Conservation (phyloP, 2,113 vertebrate genomes). For the Coracopsis vasa region DNA sequence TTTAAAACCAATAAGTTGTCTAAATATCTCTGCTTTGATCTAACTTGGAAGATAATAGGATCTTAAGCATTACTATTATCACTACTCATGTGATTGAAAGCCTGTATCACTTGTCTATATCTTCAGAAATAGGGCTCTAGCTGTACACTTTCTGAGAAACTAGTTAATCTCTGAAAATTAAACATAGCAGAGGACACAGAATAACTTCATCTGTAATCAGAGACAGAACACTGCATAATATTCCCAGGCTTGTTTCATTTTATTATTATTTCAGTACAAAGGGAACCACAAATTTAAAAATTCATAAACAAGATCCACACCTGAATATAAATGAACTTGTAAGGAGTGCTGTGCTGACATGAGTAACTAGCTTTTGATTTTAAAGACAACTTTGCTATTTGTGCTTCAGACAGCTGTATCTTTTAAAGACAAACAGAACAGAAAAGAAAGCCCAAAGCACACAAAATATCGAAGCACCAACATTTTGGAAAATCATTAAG, state of each 20-base stretch:
- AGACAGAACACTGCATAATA: background rate
- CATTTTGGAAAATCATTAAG: background rate
- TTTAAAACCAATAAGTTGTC: background rate
- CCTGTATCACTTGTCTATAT: background rate
- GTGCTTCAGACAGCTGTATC: background rate
- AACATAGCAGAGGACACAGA: background rate
- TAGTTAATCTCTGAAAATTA: background rate
- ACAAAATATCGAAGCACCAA: background rate
- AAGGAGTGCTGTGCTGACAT: background rate
- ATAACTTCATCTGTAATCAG: background rate
- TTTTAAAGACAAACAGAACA: background rate
- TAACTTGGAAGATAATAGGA: background rate
- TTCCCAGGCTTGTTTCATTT: background rate
- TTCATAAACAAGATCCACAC: background rate
- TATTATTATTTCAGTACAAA: slow-evolving; percentile 11
- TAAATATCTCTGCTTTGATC: background rate
- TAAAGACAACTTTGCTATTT: background rate
- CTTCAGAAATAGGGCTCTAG: background rate
- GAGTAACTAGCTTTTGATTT: background rate
- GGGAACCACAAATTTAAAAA: background rate
- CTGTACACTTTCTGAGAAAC: background rate
- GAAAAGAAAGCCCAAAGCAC: background rate
- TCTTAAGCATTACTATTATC: background rate
- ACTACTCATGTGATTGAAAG: background rate
- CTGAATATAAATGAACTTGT: background rate